Evolutionary conservation across 2,888 invertebrate species (phyloP).

Genomic region (Drosophila yooni): DNA sequence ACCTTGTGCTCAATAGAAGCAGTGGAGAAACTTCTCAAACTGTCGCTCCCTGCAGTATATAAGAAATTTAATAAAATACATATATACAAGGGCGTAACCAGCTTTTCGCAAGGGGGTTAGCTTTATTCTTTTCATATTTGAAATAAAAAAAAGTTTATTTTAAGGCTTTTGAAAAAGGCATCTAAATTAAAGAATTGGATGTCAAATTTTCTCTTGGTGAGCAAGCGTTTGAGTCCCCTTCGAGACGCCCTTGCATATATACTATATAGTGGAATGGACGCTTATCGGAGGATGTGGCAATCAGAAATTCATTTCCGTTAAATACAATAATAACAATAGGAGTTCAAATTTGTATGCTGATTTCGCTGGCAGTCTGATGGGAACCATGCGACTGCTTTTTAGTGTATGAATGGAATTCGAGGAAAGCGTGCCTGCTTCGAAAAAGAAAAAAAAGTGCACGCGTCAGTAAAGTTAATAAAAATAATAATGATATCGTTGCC

Average conservation of each 20-base stretch:
- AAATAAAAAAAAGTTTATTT: not conserved
- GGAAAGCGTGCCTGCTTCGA: slow-evolving; percentile 37
- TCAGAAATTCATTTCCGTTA: slow-evolving; percentile 53
- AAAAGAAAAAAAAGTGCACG: slow-evolving; percentile 2
- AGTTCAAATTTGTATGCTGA: slow-evolving; percentile 42
- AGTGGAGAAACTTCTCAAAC: slow-evolving; percentile 38
- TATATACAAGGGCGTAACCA: not conserved
- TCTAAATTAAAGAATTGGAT: not conserved
- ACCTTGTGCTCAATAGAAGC: slow-evolving; percentile 53
- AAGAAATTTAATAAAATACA: not conserved
- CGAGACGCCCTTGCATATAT: not conserved
- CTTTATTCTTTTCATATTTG: not conserved
- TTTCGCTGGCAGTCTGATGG: slow-evolving; percentile 33
- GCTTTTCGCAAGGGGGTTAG: not conserved
- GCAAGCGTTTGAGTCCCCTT: not conserved
- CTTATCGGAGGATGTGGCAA: slow-evolving; percentile 57
- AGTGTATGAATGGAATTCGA: slow-evolving; percentile 56
- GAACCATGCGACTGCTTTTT: slow-evolving; percentile 44
- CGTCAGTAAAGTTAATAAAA: slow-evolving; percentile 19
- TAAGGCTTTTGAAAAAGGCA: not conserved
- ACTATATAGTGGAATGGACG: not conserved
- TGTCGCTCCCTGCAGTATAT: slow-evolving; percentile 29
- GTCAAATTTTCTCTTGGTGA: not conserved
- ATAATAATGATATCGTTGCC: slow-evolving; percentile 13
- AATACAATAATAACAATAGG: slow-evolving; percentile 38